Conservation (phyloP, 1,140 invertebrate species). For the Coelopa frigida region DNA sequence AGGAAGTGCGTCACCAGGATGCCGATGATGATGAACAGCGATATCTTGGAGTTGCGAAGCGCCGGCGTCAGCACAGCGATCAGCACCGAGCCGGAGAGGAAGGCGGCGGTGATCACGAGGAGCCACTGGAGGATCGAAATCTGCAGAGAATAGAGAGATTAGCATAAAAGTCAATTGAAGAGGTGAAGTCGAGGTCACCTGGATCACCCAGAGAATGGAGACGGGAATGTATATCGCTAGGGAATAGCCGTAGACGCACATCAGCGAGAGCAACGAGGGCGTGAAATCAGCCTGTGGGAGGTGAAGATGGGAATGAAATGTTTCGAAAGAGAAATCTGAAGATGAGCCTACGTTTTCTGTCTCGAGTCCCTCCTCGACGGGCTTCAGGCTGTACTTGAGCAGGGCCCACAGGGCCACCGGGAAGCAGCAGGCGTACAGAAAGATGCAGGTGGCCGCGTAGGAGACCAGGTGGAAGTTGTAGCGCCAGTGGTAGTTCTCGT, state of each 20-base stretch:
- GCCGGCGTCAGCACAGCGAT: constrained; percentile 73
- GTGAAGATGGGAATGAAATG: constrained; percentile 2
- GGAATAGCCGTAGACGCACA: constrained; percentile 94
- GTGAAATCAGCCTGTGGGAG: constrained; percentile 48
- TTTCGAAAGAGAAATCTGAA: not conserved
- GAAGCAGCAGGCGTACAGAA: constrained; percentile 80
- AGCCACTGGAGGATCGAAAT: constrained; percentile 80
- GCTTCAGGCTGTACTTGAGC: constrained; percentile 70
- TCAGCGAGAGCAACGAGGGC: constrained; percentile 68
- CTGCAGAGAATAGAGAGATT: constrained; percentile 39
- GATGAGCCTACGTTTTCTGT: constrained; percentile 33
- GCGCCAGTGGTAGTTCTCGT: constrained; percentile 67
- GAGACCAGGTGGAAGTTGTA: constrained; percentile 93
- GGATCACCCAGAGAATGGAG: constrained; percentile 86
- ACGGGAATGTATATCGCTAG: constrained; percentile 89
- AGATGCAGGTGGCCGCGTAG: constrained; percentile 82
- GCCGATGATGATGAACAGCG: constrained; percentile 56
- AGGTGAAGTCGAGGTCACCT: constrained; percentile 18
- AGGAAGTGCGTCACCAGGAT: constrained; percentile 71
- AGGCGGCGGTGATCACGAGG: constrained; percentile 68
- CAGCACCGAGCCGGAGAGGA: constrained; percentile 79
- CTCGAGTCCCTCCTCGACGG: constrained; percentile 49
- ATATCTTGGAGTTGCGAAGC: constrained; percentile 60
- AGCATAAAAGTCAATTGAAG: not conserved
- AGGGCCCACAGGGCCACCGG: constrained; percentile 76